These are phyloP conservation scores for Hippocampus mohnikei DNA, from an alignment of 2,113 vertebrate species.

Conservation along the genomic window DNA sequence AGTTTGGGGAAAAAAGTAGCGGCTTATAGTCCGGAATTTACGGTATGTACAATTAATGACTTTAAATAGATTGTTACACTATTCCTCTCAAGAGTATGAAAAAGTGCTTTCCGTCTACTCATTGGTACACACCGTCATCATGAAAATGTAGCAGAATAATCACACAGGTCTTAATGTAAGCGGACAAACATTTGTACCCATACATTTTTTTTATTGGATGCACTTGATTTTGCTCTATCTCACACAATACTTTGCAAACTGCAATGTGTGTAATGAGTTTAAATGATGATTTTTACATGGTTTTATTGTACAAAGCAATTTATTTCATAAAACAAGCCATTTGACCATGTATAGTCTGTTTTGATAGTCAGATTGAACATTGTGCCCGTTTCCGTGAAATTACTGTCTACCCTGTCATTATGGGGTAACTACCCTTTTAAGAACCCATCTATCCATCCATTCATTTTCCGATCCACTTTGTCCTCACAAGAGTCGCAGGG, in stretches of 20 bases:
- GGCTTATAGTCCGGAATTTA: too few species aligned
- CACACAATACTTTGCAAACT: not conserved
- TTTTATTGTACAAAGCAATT: not conserved
- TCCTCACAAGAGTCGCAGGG: too few species aligned
- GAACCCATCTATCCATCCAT: not conserved
- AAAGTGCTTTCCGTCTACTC: too few species aligned
- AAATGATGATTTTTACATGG: not conserved
- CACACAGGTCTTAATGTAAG: too few species aligned
- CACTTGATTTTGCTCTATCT: not conserved
- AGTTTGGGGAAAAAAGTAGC: too few species aligned
- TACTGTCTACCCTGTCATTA: not conserved
- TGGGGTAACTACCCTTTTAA: not conserved
- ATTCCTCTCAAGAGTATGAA: not conserved
- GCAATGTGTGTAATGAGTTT: not conserved
- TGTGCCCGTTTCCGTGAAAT: not conserved
- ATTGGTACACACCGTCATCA: too few species aligned
- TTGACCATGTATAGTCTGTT: not conserved
- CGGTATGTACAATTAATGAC: conserved; percentile 2
- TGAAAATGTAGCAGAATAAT: too few species aligned
- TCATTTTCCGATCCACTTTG: too few species aligned
- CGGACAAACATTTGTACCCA: too few species aligned
- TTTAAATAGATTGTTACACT: not conserved
- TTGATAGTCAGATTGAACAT: not conserved
- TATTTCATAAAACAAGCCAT: not conserved
- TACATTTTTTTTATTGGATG: not conserved